These are phyloP conservation scores for Porites australiensis DNA, from an alignment of 64 coral and sea anemone species.

Conservation along the genomic window DNA sequence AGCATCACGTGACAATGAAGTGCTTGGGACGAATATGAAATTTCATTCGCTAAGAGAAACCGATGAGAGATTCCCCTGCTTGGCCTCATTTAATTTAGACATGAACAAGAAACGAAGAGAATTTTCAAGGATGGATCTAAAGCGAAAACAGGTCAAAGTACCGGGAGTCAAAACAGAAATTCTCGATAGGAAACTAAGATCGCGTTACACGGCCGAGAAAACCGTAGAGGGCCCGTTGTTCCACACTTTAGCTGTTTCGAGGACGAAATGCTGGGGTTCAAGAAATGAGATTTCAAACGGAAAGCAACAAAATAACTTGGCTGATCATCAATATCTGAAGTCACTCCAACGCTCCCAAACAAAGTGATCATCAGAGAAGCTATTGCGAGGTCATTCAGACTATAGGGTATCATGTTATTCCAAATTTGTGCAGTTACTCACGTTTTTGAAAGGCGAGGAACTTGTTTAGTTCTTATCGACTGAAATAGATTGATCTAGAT, in stretches of 20 bases:
- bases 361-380: not conserved
- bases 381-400: not conserved
- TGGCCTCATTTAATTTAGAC: not conserved
- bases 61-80: not conserved
- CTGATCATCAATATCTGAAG: not conserved
- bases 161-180: constrained; percentile 60
- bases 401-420: not conserved
- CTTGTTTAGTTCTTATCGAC: too few species aligned
- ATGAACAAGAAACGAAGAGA: constrained; percentile 9
- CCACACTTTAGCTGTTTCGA: constrained; percentile 20
- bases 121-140: constrained; percentile 48
- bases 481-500: too few species aligned
- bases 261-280: constrained; percentile 27
- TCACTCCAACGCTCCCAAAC: constrained; percentile 9
- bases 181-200: constrained; percentile 35
- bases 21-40: not conserved
- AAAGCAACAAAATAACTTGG: not conserved
- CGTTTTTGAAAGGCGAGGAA: too few species aligned
- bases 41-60: not conserved
- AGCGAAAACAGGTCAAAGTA: constrained; percentile 62
- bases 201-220: not conserved
- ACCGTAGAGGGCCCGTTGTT: constrained; percentile 49
- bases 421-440: too few species aligned
- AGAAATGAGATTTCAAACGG: constrained; percentile 68
- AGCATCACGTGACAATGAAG: too few species aligned